Evolutionary conservation across 2,797 vertebrate species (phyloP), one percentile per base, ranked within the genome.

Genomic region (Esox masquinongy): DNA sequence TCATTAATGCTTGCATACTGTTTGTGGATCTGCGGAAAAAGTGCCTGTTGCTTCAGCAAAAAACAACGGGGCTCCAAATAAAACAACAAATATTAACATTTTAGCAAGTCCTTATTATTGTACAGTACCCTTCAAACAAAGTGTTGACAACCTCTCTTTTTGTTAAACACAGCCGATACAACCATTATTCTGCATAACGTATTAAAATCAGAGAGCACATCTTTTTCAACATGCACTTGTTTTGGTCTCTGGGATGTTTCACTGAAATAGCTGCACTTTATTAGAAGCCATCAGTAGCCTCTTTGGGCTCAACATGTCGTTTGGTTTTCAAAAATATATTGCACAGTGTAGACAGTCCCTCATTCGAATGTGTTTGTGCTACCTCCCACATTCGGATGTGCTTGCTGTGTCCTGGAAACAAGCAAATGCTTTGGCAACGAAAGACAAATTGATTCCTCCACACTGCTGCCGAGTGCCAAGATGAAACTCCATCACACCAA

Each of bases 141-240:
- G 9, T 22, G 53, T 56, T 22, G n/a, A 8, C 53, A 56, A 22
- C 2, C 53, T 49, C 31, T 73, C 79, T 74, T 24, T 1, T 31
- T 73, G n/a, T 69, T 70, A 66, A 24, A 86, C 77, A 86, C 61
- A 80, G 78, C 73, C 39, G 76, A 84, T 76, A 81, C 7, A 64
- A 63, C 84, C 82, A 79, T 75, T 47, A 74, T n/a, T 83, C 74
- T 88, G 87, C 86, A 89, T 85, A 84, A 74, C 68, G 5, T 83
- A 78, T 78, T 76, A 73, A 43, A 79, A 82, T 79, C 73, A 80
- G 75, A 83, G 82, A 81, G 80, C 5, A 50, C 43, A 87, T 85
- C 79, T 80, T 75, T 75, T 80, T 50, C 87, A 90, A 88, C 87
- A 90, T 89, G 89, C 88, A 87, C 87, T 85, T 84, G 81, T 87